phyloP scores from a whole-genome alignment of 2,113 vertebrate genomes.

The Salminus brasiliensis region DNA sequence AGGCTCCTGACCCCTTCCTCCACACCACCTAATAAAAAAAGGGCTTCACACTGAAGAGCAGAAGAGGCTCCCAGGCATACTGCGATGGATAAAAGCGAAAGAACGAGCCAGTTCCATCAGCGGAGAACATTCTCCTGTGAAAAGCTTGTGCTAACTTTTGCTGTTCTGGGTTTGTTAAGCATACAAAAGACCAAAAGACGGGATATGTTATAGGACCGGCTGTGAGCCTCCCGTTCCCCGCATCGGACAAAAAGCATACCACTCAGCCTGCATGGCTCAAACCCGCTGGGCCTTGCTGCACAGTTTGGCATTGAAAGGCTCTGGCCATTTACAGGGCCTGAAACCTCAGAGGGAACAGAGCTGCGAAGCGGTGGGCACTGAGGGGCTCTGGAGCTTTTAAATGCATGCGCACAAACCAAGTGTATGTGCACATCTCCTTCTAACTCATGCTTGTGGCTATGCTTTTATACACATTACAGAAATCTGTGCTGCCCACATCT shows the following conservation, averaged over 20 bases:
- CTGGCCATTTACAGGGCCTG: slow-evolving; percentile 8
- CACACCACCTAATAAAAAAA: slow-evolving; percentile 10
- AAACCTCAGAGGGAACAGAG: slow-evolving; percentile 18
- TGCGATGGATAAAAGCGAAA: not conserved
- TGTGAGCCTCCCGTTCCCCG: not conserved
- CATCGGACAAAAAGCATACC: slow-evolving; percentile 36
- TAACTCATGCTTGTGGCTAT: slow-evolving; percentile 9
- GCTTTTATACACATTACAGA: not conserved
- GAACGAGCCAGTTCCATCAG: not conserved
- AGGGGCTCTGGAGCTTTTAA: slow-evolving; percentile 21
- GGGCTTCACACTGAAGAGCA: not conserved
- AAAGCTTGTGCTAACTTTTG: not conserved
- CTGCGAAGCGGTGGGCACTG: not conserved
- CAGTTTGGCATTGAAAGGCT: slow-evolving; percentile 3
- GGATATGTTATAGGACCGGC: slow-evolving; percentile 13
- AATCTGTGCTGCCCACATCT: slow-evolving; percentile 11
- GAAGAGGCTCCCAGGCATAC: not conserved
- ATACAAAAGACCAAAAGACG: slow-evolving; percentile 34
- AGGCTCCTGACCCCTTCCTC: not conserved
- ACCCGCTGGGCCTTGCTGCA: slow-evolving; percentile 19
- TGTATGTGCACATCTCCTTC: not conserved
- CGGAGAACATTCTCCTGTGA: slow-evolving; percentile 11
- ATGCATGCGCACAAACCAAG: slow-evolving; percentile 10
- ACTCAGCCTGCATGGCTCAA: slow-evolving; percentile 17
- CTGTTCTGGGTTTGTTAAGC: not conserved